Percentiles rank a stretch among this genome's conserved stretches.
Evolutionary conservation across 1,140 invertebrate species (phyloP).

Genomic region (Brachionus paranguensis): DNA sequence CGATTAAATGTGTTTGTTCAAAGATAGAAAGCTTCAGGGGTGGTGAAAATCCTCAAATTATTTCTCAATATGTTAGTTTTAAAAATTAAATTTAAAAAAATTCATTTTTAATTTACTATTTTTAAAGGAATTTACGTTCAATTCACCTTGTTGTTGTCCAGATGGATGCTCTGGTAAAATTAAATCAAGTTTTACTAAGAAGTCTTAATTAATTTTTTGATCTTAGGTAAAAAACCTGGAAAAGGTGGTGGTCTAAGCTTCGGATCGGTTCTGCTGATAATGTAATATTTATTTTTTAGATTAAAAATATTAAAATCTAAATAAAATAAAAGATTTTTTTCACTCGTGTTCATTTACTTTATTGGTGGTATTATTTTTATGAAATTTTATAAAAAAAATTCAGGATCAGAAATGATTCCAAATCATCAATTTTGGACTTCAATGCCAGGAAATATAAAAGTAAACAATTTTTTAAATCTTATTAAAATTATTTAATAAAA

Average conservation of each 20-base stretch:
- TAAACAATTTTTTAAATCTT: not conserved
- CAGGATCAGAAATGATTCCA: not conserved
- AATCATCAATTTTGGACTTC: not conserved
- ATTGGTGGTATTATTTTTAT: not conserved
- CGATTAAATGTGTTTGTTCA: not conserved
- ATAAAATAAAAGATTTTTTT: no score
- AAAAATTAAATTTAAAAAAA: not conserved
- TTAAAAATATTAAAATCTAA: no score
- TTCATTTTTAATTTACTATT: not conserved
- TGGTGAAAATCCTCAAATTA: not conserved
- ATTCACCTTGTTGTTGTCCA: slow-evolving; percentile 24
- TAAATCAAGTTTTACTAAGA: no score
- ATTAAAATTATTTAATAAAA: not conserved
- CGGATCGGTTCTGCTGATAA: no score
- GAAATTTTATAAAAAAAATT: not conserved
- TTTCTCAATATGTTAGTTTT: not conserved
- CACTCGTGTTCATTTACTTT: no score
- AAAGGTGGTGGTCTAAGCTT: not conserved
- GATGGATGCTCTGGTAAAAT: no score
- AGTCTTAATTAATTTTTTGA: no score
- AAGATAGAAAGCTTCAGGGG: not conserved
- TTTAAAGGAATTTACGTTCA: not conserved
- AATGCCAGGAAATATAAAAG: not conserved
- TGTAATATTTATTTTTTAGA: no score
- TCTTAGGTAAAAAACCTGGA: no score